Percentiles rank a stretch among this genome's conserved stretches.
These are phyloP conservation scores for Monopis laevigella DNA, from an alignment of 2,888 invertebrate genomes.

Conservation along the genomic window DNA sequence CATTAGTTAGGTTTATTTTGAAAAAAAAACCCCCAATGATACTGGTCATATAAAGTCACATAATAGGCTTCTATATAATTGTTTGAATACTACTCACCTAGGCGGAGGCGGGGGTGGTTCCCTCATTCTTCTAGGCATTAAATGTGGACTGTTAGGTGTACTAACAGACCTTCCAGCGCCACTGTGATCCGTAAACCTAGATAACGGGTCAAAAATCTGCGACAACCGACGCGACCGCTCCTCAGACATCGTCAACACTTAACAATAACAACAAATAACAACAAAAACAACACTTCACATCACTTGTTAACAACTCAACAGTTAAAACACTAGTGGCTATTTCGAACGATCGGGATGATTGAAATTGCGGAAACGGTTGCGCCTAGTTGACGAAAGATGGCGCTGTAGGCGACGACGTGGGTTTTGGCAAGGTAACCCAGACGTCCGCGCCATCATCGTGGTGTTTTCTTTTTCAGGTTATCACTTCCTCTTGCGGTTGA, in stretches of 20 bases:
- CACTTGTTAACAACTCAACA: conserved; percentile 40
- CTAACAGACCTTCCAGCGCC: conserved; percentile 65
- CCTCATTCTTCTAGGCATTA: conserved; percentile 68
- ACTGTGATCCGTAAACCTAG: conserved; percentile 75
- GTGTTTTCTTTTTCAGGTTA: conserved; percentile 46
- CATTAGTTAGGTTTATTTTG: too few relatives aligned
- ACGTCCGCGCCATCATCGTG: conserved; percentile 31
- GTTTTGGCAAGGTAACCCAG: conserved; percentile 47
- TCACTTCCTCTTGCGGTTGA: conserved; percentile 32
- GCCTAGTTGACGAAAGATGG: conserved; percentile 39
- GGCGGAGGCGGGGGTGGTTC: conserved; percentile 60
- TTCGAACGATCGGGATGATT: conserved; percentile 44
- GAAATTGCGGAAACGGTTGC: conserved; percentile 39
- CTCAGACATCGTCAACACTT: conserved; percentile 63
- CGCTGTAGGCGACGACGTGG: conserved; percentile 32
- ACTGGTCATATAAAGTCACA: too few relatives aligned
- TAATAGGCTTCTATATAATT: too few relatives aligned
- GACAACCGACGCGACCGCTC: conserved; percentile 79
- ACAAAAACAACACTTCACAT: conserved; percentile 38
- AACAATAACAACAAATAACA: conserved; percentile 40
- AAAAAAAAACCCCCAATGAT: too few relatives aligned
- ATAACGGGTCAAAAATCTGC: conserved; percentile 84
- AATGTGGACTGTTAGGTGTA: conserved; percentile 77
- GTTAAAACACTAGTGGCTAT: conserved; percentile 47
- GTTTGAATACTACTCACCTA: too few relatives aligned